phyloP scores from a whole-genome alignment of 2,113 vertebrate species.

The Gallinago paraguaiae region DNA sequence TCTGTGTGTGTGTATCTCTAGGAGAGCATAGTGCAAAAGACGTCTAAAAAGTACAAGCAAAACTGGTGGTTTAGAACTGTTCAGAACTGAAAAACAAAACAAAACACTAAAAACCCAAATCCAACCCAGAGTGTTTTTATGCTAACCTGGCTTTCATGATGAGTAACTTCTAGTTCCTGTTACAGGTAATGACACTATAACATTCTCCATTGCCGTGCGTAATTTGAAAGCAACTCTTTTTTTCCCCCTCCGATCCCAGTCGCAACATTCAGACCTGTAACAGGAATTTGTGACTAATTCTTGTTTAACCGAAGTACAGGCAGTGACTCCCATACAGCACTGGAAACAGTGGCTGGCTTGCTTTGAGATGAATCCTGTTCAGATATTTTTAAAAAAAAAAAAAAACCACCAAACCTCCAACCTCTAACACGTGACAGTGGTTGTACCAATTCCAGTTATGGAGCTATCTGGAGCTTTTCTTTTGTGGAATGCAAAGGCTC shows the following conservation, averaged over 20 bases:
- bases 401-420: neutral
- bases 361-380: neutral
- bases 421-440: neutral
- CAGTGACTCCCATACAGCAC: neutral
- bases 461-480: neutral
- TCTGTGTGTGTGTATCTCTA: neutral
- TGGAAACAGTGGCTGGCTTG: neutral
- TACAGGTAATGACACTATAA: neutral
- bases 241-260: accelerated
- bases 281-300: neutral
- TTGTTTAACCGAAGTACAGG: neutral
- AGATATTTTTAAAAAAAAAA: neutral
- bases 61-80: neutral
- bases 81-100: neutral
- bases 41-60: neutral
- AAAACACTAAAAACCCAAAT: neutral
- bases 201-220: neutral
- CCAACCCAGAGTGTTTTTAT: neutral
- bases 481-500: neutral
- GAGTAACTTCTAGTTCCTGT: neutral
- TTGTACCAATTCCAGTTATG: neutral
- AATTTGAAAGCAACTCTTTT: neutral
- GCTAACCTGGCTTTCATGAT: neutral
- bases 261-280: neutral
- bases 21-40: neutral